These are phyloP conservation scores for Hystrix cristata DNA, from an alignment of 2,113 vertebrate genomes.

Conservation along the genomic window DNA sequence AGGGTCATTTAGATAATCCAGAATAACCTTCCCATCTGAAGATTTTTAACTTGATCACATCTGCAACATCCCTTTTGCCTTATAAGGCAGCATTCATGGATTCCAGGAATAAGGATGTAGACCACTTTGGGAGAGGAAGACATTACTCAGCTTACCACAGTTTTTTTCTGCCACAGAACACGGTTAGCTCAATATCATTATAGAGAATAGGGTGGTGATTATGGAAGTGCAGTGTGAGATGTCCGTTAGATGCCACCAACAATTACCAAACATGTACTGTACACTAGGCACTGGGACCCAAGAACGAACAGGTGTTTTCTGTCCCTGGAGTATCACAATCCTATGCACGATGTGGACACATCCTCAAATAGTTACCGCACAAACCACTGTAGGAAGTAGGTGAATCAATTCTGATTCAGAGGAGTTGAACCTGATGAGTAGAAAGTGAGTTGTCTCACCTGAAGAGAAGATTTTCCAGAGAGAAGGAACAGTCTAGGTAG, in stretches of 20 bases:
- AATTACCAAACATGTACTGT: not conserved
- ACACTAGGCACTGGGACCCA: not conserved
- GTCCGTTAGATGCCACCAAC: not conserved
- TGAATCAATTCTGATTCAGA: constrained; percentile 64
- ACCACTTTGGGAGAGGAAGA: not conserved
- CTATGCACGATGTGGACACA: not conserved
- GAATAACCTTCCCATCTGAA: constrained; percentile 16
- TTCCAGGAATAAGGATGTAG: constrained; percentile 42
- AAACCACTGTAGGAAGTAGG: constrained; percentile 47
- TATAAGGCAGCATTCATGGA: constrained; percentile 27
- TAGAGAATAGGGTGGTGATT: not conserved
- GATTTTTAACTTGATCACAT: constrained; percentile 52
- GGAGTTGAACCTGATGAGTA: constrained; percentile 53
- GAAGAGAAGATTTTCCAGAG: constrained; percentile 34
- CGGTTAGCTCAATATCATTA: not conserved
- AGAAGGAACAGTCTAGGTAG: not conserved
- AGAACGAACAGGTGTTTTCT: not conserved
- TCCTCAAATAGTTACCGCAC: not conserved
- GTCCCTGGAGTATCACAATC: not conserved
- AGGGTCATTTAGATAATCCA: not conserved
- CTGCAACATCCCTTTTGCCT: constrained; percentile 29
- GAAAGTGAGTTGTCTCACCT: not conserved
- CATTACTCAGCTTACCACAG: constrained; percentile 44
- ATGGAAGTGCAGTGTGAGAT: not conserved
- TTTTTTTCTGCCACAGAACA: constrained; percentile 8